Evolutionary conservation across 1,140 invertebrate species (phyloP), one percentile per base, ranked within the genome.

Genomic region (Nasonia longicornis): DNA sequence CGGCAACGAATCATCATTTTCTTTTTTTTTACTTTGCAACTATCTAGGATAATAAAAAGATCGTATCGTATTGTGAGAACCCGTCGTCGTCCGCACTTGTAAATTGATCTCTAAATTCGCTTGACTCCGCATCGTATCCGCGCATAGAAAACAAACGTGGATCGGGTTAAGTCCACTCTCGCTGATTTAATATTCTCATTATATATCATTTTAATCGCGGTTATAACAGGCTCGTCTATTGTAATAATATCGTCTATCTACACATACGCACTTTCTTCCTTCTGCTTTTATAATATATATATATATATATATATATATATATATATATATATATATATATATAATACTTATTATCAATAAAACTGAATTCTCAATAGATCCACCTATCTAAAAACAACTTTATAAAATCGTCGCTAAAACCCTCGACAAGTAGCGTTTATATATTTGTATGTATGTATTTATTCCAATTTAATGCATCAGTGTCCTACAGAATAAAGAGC

Each of bases 181-280:
- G 7, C 35, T n/a, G 71, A 22, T 73, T 16, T 48, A 29, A 12
- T 48, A 67, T 69, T 77, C 3, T 16, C 48, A 52, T 45, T 67
- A 4, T 67, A n/a, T 71, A 71, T 71, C 31, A 71, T 71, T 0
- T 20, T 58, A 58, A 58, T 71, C 69, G 69, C 35, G 35, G 42
- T 71, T 71, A 42, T 42, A 71, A 71, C 69, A 71, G 35, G 35
- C 26, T 64, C 20, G 70, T 70, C 14, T 72, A 35, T 58, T 58
- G 16, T 42, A 71, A 74, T 52, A 48, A 45, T 74, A 83, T 84
- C 84, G 71, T 82, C 81, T 80, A 83, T 84, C 74, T 84, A 77
- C 80, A 83, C 77, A 84, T 83, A 81, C 82, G 82, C 75, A 82
- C 75, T 80, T 79, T 71, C 71, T 83, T 83, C 82, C 58, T 69